Evolutionary conservation across 1,140 invertebrate genomes (phyloP).

Genomic region (Bombus terrestris): DNA sequence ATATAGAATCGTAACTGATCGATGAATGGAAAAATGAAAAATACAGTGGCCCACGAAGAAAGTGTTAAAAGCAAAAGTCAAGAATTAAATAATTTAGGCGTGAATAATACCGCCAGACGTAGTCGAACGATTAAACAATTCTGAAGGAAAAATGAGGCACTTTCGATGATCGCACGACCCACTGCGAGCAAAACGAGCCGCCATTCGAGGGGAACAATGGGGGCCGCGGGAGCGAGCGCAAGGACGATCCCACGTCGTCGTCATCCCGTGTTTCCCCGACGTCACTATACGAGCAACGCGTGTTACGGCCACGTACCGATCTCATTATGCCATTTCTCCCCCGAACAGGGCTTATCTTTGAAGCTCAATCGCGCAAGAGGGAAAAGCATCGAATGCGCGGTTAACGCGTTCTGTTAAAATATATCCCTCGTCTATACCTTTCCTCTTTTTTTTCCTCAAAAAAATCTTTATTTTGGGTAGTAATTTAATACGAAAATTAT

Average conservation of each 20-base stretch:
- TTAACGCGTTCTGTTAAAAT: not conserved
- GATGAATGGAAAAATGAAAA: not conserved
- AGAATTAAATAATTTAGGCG: not conserved
- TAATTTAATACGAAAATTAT: too few relatives aligned
- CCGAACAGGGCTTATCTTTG: not conserved
- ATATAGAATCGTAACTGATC: too few relatives aligned
- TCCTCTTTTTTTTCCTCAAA: too few relatives aligned
- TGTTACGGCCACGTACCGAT: constrained; percentile 27
- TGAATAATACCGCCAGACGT: not conserved
- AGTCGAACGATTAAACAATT: not conserved
- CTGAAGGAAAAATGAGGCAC: constrained; percentile 71
- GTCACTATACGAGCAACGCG: constrained; percentile 32
- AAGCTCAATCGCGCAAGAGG: constrained; percentile 2
- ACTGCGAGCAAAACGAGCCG: constrained; percentile 62
- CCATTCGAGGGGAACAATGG: constrained; percentile 71
- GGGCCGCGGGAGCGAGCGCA: constrained; percentile 78
- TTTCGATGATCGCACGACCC: constrained; percentile 70
- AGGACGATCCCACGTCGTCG: constrained; percentile 79
- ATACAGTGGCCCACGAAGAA: not conserved
- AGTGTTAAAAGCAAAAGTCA: not conserved
- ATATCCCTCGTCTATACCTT: not conserved
- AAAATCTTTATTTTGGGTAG: too few relatives aligned
- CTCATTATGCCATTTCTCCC: constrained; percentile 22
- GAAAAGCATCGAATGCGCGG: not conserved
- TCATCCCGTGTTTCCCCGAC: constrained; percentile 46